Conservation (phyloP, 2,113 vertebrate genomes). For the Lampris incognitus region DNA sequence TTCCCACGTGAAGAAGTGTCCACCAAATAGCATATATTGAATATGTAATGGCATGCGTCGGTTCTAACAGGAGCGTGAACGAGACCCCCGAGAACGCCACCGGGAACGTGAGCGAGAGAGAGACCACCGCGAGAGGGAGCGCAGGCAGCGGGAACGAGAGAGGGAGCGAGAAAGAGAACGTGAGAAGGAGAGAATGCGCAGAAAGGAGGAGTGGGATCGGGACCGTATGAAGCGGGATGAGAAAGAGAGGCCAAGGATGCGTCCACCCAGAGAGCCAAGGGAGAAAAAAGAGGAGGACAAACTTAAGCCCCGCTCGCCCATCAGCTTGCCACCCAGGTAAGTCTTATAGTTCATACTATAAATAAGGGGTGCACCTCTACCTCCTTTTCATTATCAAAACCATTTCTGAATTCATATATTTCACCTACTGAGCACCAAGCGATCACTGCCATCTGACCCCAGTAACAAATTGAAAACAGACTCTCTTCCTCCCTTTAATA, state of each 20-base stretch:
- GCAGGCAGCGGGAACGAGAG: constrained; percentile 88
- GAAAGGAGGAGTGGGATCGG: constrained; percentile 91
- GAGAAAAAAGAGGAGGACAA: constrained; percentile 96
- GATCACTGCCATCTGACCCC: too few relatives aligned
- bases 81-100: constrained; percentile 79
- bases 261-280: constrained; percentile 87
- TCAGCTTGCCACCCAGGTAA: constrained; percentile 85
- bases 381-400: too few relatives aligned
- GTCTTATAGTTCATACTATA: constrained; percentile 28
- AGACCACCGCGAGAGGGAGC: constrained; percentile 84
- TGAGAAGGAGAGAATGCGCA: constrained; percentile 89
- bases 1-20: too few relatives aligned
- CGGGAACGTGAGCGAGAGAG: constrained; percentile 88
- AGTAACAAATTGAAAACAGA: too few relatives aligned
- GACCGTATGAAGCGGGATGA: constrained; percentile 90
- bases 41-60: not conserved
- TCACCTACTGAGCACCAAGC: too few relatives aligned
- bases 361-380: not conserved
- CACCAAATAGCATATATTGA: too few relatives aligned
- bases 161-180: constrained; percentile 89
- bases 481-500: too few relatives aligned
- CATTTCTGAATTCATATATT: too few relatives aligned
- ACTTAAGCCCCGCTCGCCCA: constrained; percentile 87
- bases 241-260: constrained; percentile 90
- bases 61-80: constrained; percentile 85